Evolutionary conservation across 2,113 vertebrate genomes (phyloP), one percentile per base, ranked within the genome.

Genomic region (Otus sunia): DNA sequence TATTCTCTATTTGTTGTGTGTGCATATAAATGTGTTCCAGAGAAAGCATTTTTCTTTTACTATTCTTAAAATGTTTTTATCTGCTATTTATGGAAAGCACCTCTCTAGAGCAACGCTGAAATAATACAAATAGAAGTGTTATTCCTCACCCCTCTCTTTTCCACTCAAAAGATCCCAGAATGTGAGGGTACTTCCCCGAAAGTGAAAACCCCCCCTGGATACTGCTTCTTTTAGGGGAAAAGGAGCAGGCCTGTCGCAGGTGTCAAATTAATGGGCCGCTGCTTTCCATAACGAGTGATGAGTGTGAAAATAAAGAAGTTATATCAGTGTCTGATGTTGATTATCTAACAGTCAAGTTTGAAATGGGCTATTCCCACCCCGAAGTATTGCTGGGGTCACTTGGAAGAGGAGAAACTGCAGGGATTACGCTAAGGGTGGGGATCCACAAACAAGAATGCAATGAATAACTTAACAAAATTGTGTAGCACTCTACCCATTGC

Each of bases 401-500:
- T 90, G 87, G 94, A 90, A 93, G 85, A 88, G 55, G 52, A 85
- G 53, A 1, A 0, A 45, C 71, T 64, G n/a, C 64, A 59, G 90
- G 86, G 90, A 90, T 88, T 96, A 60, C 32, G 5, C 22, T 5
- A 21, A 88, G 79, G 72, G 73, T 68, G 91, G 86, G 58, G 75
- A 83, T 63, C 63, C 43, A 36, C 92, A 72, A 53, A 67, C 86
- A 94, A 59, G 80, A 91, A 91, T 92, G 79, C 56, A 74, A 4
- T 68, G 82, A 96, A 93, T 91, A 96, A 89, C 52, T 76, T 50
- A 79, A 85, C 52, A 78, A 76, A 92, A 62, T 30, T 50, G 32
- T 50, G 58, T 26, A 84, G 63, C 4, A 3, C 43, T 91, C 53
- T 84, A 20, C 26, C 78, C 64, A 0, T 39, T 80, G 92, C 93